A percentile compares a stretch with the other conserved stretches of the same genome.
phyloP scores from a whole-genome alignment of 2,888 invertebrate genomes.

The Diaphora mendica region DNA sequence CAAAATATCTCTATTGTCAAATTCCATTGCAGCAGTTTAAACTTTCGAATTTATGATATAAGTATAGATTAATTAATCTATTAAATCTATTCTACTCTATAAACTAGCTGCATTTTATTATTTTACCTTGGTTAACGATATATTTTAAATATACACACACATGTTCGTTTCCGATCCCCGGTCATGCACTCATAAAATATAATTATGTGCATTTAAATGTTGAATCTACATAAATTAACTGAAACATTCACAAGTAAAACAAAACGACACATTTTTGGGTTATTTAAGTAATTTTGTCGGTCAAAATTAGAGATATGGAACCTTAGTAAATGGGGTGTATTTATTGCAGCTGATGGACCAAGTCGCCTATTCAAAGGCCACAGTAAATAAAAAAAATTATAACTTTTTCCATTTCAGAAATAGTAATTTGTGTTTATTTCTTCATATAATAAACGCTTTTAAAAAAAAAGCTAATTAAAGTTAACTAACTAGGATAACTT shows the following conservation, averaged over 20 bases:
- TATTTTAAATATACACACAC: background rate
- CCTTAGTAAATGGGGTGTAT: background rate
- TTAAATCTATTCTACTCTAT: no score
- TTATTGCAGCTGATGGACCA: background rate
- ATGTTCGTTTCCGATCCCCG: background rate
- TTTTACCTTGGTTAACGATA: background rate
- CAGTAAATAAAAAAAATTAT: no score
- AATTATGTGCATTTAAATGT: background rate
- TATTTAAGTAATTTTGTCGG: background rate
- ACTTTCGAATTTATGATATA: no score
- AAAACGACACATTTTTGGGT: background rate
- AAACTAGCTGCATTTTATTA: background rate
- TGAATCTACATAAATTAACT: background rate
- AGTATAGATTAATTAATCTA: no score
- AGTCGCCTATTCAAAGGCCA: background rate
- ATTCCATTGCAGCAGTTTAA: no score
- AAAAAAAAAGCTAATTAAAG: background rate
- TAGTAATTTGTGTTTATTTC: no score
- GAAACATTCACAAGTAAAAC: background rate
- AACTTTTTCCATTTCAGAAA: no score
- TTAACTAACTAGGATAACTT: background rate
- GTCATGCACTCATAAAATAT: background rate
- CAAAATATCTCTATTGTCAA: no score
- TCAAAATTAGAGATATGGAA: background rate
- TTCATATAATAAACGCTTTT: no score